Percentiles rank a stretch among this genome's conserved stretches.
phyloP scores from a whole-genome alignment of 2,797 vertebrate genomes.

The Intellagama lesueurii region DNA sequence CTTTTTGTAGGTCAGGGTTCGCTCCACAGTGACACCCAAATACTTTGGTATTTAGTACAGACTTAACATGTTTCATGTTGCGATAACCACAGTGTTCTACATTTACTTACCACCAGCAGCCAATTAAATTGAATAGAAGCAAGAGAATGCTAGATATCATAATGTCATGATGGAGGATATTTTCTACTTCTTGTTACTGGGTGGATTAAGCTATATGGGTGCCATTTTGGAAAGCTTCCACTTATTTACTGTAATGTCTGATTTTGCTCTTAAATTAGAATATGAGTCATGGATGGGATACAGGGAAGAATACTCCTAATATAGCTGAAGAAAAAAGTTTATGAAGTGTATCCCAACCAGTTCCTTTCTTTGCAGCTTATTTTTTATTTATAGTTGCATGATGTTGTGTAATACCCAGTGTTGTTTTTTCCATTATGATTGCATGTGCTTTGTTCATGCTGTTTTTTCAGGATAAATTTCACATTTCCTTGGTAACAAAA shows the following conservation, averaged over 20 bases:
- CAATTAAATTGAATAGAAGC: not conserved
- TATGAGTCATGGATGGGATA: not conserved
- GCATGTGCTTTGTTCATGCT: constrained; percentile 26
- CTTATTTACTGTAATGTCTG: not conserved
- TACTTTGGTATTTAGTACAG: not conserved
- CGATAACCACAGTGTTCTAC: not conserved
- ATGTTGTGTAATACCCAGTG: not conserved
- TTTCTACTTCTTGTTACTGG: not conserved
- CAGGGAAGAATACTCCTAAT: too few relatives aligned
- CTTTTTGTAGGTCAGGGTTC: too few relatives aligned
- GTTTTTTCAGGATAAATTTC: constrained; percentile 50
- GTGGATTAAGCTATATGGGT: not conserved
- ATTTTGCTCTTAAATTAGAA: not conserved
- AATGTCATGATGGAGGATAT: not conserved
- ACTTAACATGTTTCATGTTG: not conserved
- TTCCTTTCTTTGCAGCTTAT: constrained; percentile 31
- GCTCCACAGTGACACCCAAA: too few relatives aligned
- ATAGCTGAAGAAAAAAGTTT: not conserved
- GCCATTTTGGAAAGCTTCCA: not conserved
- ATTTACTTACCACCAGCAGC: not conserved
- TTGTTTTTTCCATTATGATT: constrained; percentile 36
- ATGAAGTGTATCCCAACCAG: not conserved
- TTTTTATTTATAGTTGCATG: not conserved
- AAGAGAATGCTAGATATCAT: not conserved
- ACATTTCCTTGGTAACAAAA: constrained; percentile 49